A percentile compares a stretch with the other conserved stretches of the same genome.
phyloP scores from a whole-genome alignment of 1,140 invertebrate genomes.

The Pseudomyrmex pallidus region DNA sequence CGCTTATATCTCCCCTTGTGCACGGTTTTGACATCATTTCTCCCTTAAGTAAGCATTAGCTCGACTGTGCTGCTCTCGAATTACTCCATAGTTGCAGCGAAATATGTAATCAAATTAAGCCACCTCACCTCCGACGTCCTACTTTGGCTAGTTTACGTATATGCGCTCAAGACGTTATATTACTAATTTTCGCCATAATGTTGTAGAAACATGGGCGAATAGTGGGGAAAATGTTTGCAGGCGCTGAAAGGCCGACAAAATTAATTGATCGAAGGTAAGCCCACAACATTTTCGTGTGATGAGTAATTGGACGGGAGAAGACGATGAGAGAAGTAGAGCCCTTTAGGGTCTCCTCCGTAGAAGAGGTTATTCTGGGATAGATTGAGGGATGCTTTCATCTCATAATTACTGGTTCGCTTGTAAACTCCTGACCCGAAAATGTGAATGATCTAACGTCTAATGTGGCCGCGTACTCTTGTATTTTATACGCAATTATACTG shows the following conservation, averaged over 20 bases:
- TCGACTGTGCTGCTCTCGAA: slow-evolving; percentile 16
- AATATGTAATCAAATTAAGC: slow-evolving; percentile 51
- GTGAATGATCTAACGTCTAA: slow-evolving; percentile 59
- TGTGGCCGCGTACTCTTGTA: slow-evolving; percentile 42
- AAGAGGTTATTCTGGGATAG: slow-evolving; percentile 50
- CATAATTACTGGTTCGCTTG: slow-evolving; percentile 69
- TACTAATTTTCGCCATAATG: slow-evolving; percentile 45
- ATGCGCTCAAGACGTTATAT: slow-evolving; percentile 22
- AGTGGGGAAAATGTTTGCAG: slow-evolving; percentile 32
- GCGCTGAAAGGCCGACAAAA: slow-evolving; percentile 51
- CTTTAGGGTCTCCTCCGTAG: slow-evolving; percentile 45
- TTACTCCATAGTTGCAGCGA: slow-evolving; percentile 34
- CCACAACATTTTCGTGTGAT: slow-evolving; percentile 54
- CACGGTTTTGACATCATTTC: slow-evolving; percentile 46
- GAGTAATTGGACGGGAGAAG: slow-evolving; percentile 68
- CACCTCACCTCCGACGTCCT: slow-evolving; percentile 24
- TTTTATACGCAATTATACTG: slow-evolving; percentile 59
- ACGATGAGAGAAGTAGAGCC: slow-evolving; percentile 57
- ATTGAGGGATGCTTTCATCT: slow-evolving; percentile 68
- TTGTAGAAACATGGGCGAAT: slow-evolving; percentile 21
- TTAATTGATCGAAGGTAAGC: slow-evolving; percentile 67
- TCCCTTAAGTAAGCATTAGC: slow-evolving; percentile 49
- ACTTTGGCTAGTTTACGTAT: slow-evolving; percentile 15
- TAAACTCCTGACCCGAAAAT: slow-evolving; percentile 63
- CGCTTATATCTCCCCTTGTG: slow-evolving; percentile 54